Evolutionary conservation across 2,888 invertebrate species (phyloP).

Genomic region (Brachyopa scutellaris): DNA sequence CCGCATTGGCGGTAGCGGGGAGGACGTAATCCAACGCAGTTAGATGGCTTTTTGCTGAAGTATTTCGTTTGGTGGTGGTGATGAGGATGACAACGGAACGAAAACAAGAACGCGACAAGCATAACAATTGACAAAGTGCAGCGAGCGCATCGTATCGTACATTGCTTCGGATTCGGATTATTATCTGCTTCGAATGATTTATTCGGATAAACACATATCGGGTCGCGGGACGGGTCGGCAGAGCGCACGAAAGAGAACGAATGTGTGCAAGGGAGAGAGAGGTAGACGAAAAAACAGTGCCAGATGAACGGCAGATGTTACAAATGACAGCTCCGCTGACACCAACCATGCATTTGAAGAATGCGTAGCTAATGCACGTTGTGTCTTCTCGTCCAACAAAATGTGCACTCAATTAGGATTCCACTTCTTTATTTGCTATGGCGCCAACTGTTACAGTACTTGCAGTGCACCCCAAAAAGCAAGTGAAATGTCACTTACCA

Average conservation of each 20-base stretch:
- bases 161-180: slow-evolving; percentile 66
- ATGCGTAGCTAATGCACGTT: slow-evolving; percentile 35
- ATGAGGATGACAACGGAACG: slow-evolving; percentile 62
- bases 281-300: no score
- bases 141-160: slow-evolving; percentile 38
- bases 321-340: slow-evolving; percentile 66
- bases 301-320: slow-evolving; percentile 66
- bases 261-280: background rate
- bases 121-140: slow-evolving; percentile 71
- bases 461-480: slow-evolving; percentile 7
- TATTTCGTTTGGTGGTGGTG: slow-evolving; percentile 38
- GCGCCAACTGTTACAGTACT: slow-evolving; percentile 40
- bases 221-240: no score
- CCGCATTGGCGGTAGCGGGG: background rate
- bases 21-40: slow-evolving; percentile 24
- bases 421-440: slow-evolving; percentile 38
- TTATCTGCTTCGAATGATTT: slow-evolving; percentile 70
- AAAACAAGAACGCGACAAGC: slow-evolving; percentile 69
- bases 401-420: slow-evolving; percentile 66
- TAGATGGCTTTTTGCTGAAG: slow-evolving; percentile 33
- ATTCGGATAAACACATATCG: slow-evolving; percentile 53
- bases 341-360: slow-evolving; percentile 64
- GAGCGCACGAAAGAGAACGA: no score
- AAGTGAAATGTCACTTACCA: slow-evolving; percentile 42
- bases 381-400: slow-evolving; percentile 15